Base-by-base conservation (phyloP, 1,140 invertebrate genomes). In the Vollenhovia emeryi region DNA sequence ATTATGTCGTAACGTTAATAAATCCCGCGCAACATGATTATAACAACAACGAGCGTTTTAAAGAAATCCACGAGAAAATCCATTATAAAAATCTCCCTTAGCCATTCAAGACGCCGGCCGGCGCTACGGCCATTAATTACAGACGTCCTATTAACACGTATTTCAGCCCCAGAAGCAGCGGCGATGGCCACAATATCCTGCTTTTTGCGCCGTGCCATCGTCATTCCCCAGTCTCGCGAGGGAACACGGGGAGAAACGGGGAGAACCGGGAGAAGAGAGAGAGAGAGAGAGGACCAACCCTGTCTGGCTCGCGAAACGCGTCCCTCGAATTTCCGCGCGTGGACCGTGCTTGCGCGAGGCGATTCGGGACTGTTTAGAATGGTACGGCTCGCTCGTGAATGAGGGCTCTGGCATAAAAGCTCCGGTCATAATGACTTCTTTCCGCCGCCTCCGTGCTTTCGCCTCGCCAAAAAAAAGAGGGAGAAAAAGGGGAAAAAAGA, bases 391-490 rank as follows among this genome's bases (percentile, higher is more conserved):
- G 66, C 76, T 40, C 21, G 76, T 80, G 52, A 71, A 86, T 71
- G 64, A 76, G 45, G 21, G 21, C 45, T 55, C 27, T 18, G 40
- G 45, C 52, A 73, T 73, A 86, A 86, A 86, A 86, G 84, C 64
- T 52, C 18, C 57, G 45, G 52, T 15, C 59, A 68, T 86, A 86
- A 86, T 86, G 84, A 86, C 66, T 82, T 52, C 76, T 64, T 82
- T 85, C 62, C 75, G 50, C 43, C 36, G 45, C 15, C 4, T 62
- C 69, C 69, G 43, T 60, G 18, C 30, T 60, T n/a, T 62, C n/a
- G 71, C 71, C 15, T 27, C 40, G 45, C 24, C 8, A 15, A 36
- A 15, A 43, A 40, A n/a, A n/a, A n/a, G n/a, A n/a, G n/a, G 43
- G 13, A 11, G 36, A 13, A 64, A 40, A 21, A 45, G 21, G 33